Evolutionary conservation across 2,797 vertebrate genomes (phyloP).

Genomic region (Scolopax rusticola): DNA sequence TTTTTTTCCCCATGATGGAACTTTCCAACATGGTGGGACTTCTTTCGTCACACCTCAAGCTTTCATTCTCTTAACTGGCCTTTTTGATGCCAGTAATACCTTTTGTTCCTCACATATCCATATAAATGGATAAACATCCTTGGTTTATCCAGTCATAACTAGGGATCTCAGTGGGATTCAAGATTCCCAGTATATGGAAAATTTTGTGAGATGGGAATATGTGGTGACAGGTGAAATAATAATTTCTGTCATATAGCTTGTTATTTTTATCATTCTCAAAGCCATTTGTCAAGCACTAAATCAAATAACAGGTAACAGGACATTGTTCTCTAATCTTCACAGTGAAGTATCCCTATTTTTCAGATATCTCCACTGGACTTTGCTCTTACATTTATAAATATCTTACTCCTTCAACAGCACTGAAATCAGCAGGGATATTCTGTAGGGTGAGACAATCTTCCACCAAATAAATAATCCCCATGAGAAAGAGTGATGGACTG

Average conservation of each 20-base stretch:
- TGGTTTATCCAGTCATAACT: neutral
- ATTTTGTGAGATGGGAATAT: neutral
- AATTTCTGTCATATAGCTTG: neutral
- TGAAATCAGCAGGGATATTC: neutral
- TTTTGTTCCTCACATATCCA: neutral
- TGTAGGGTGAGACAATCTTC: neutral
- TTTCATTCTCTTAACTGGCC: neutral
- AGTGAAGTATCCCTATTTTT: neutral
- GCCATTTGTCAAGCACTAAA: neutral
- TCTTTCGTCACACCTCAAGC: neutral
- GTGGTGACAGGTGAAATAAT: neutral
- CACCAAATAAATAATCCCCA: fast-evolving
- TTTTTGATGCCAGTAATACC: neutral
- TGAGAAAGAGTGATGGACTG: neutral
- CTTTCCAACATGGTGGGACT: neutral
- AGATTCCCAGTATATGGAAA: neutral
- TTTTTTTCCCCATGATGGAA: neutral
- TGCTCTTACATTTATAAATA: neutral
- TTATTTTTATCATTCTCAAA: neutral
- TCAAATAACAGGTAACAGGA: neutral
- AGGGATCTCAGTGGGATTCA: neutral
- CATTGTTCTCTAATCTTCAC: neutral
- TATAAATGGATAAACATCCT: neutral
- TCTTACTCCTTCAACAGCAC: neutral
- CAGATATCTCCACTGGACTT: neutral